Percentiles rank a stretch among this genome's conserved stretches.
These are phyloP conservation scores for Hetaerina americana DNA, from an alignment of 1,140 invertebrate genomes.

Conservation along the genomic window DNA sequence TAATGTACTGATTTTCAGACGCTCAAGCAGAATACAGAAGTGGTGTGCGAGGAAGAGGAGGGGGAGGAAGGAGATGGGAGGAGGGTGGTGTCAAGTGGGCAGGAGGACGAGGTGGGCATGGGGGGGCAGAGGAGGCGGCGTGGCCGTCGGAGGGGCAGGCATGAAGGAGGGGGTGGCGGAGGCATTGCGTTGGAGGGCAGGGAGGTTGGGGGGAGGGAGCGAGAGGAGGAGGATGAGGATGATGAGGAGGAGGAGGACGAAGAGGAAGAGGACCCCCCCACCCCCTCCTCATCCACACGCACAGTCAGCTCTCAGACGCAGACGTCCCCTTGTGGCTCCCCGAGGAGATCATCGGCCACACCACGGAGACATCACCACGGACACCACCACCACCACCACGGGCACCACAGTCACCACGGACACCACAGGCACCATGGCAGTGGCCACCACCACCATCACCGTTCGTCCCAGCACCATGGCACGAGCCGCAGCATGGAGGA, in stretches of 20 bases:
- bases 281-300: neutral
- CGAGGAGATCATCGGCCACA: too few relatives aligned
- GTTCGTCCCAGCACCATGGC: conserved; percentile 25
- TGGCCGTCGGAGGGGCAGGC: neutral
- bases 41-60: conserved; percentile 26
- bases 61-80: neutral
- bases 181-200: neutral
- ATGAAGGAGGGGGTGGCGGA: neutral
- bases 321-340: conserved; percentile 38
- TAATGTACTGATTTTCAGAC: conserved; percentile 49
- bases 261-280: neutral
- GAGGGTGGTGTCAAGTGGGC: neutral
- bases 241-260: neutral
- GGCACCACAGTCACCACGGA: conserved; percentile 18
- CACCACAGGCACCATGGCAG: conserved; percentile 13
- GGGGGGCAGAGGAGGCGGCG: neutral
- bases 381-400: conserved; percentile 34
- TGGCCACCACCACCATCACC: conserved; percentile 31
- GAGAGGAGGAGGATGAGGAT: neutral
- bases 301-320: conserved; percentile 30
- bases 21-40: conserved; percentile 90
- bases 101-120: neutral
- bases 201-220: neutral
- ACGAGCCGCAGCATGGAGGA: conserved; percentile 1
- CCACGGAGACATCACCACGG: conserved; percentile 32